A percentile compares a stretch with the other conserved stretches of the same genome.
phyloP scores from a whole-genome alignment of 1,140 invertebrate genomes.

The Antheraea mylitta region DNA sequence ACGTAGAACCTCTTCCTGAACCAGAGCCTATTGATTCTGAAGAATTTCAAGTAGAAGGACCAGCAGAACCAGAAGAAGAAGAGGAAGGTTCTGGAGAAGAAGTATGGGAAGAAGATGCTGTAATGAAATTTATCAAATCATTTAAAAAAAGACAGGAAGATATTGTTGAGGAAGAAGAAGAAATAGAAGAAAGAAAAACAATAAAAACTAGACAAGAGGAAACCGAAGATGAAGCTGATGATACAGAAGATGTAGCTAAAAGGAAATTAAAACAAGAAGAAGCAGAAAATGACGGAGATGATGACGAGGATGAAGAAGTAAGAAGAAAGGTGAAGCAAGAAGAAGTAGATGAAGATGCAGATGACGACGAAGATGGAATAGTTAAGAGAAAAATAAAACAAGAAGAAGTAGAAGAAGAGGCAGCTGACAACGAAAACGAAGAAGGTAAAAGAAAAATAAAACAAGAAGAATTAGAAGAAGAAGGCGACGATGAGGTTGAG shows the following conservation, averaged over 20 bases:
- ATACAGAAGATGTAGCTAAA: conserved; percentile 17
- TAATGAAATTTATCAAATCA: conserved; percentile 27
- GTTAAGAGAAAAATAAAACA: conserved; percentile 22
- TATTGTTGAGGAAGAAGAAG: conserved; percentile 22
- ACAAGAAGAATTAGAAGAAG: conserved; percentile 25
- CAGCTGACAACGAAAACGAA: conserved; percentile 22
- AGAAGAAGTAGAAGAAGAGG: conserved; percentile 20
- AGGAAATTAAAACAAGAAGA: conserved; percentile 20
- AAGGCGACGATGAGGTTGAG: conserved; percentile 16
- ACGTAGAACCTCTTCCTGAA: conserved; percentile 13
- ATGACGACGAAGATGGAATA: conserved; percentile 10
- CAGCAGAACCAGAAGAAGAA: conserved; percentile 8
- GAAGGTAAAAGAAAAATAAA: conserved; percentile 14
- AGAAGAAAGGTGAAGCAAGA: conserved; percentile 15
- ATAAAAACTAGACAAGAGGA: conserved; percentile 6
- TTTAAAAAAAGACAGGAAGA: conserved; percentile 20
- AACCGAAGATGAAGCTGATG: conserved; percentile 4
- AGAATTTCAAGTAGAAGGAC: conserved; percentile 10
- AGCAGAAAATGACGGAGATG: conserved; percentile 2
- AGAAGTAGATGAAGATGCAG: conserved; percentile 19
- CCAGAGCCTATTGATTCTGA: conserved; percentile 20
- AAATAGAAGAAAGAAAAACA: conserved; percentile 15
- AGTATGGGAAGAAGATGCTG: conserved; percentile 29
- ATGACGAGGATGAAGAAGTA: conserved; percentile 18
- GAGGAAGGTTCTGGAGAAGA: conserved; percentile 41